phyloP scores from a whole-genome alignment of 2,888 invertebrate genomes.

The Theodoxus fluviatilis region DNA sequence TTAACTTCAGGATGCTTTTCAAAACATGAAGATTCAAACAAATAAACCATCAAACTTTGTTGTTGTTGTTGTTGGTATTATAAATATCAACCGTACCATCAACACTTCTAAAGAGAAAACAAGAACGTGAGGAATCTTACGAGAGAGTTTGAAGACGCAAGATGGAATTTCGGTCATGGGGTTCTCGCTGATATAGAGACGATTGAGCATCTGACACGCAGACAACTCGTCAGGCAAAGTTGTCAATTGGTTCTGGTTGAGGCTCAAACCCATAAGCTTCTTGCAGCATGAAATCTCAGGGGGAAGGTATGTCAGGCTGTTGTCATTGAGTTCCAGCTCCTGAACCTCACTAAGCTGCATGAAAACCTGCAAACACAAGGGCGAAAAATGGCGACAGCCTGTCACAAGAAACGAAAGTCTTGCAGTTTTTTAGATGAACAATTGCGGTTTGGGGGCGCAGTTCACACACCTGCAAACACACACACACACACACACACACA shows the following conservation, averaged over 20 bases:
- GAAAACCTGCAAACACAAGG: slow-evolving; percentile 4
- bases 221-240: slow-evolving; percentile 42
- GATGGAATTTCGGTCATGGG: slow-evolving; percentile 41
- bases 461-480: too few relatives aligned
- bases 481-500: too few relatives aligned
- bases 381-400: too few relatives aligned
- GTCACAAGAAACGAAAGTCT: not conserved
- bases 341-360: slow-evolving; percentile 38
- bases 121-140: not conserved
- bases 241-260: slow-evolving; percentile 40
- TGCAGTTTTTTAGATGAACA: not conserved
- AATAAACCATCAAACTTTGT: not conserved
- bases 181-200: slow-evolving; percentile 47
- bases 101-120: not conserved
- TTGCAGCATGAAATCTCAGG: slow-evolving; percentile 40
- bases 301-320: slow-evolving; percentile 43
- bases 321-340: slow-evolving; percentile 40
- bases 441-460: not conserved
- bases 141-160: not conserved
- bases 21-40: not conserved
- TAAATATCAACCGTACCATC: not conserved
- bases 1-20: not conserved
- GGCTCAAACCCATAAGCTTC: slow-evolving; percentile 34
- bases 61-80: not conserved
- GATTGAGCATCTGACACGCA: slow-evolving; percentile 35